phyloP scores from a whole-genome alignment of 2,797 vertebrate species.

The Chelon auratus region DNA sequence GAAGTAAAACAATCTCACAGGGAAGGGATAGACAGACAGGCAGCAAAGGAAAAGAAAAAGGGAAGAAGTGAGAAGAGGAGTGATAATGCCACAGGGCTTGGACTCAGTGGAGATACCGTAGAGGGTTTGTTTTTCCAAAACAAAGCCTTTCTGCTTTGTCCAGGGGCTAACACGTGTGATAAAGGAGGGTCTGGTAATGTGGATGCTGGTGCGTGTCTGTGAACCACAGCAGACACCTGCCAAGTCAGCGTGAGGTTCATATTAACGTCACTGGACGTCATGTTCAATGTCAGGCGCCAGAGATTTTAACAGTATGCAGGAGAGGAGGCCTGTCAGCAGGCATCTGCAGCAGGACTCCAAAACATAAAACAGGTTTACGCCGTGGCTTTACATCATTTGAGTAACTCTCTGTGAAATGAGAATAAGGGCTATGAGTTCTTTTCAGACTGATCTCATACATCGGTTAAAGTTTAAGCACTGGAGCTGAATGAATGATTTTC shows the following conservation, averaged over 20 bases:
- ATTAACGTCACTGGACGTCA: constrained; percentile 56
- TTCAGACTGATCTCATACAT: neutral
- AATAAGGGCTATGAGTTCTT: neutral
- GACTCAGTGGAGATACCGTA: neutral
- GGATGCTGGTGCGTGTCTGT: constrained; percentile 33
- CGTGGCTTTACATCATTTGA: neutral
- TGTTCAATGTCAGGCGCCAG: constrained; percentile 37
- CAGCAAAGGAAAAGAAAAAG: constrained; percentile 1
- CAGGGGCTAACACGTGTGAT: constrained; percentile 34
- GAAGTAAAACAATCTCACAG: constrained; percentile 49
- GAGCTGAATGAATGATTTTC: constrained; percentile 1
- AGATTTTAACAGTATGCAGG: constrained; percentile 41
- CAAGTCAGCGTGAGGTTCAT: constrained; percentile 42
- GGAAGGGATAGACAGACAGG: constrained; percentile 16
- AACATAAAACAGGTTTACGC: constrained; percentile 30
- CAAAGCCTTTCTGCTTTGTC: constrained; percentile 43
- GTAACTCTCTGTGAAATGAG: neutral
- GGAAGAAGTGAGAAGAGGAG: constrained; percentile 2
- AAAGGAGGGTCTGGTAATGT: constrained; percentile 21
- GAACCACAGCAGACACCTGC: constrained; percentile 54
- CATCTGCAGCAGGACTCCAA: constrained; percentile 17
- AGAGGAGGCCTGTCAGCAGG: constrained; percentile 43
- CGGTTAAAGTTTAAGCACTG: neutral
- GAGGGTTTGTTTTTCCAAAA: constrained; percentile 43
- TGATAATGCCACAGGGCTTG: constrained; percentile 17